A percentile compares a stretch with the other conserved stretches of the same genome.
Evolutionary conservation across 2,888 invertebrate genomes (phyloP).

Genomic region (Erannis defoliaria): DNA sequence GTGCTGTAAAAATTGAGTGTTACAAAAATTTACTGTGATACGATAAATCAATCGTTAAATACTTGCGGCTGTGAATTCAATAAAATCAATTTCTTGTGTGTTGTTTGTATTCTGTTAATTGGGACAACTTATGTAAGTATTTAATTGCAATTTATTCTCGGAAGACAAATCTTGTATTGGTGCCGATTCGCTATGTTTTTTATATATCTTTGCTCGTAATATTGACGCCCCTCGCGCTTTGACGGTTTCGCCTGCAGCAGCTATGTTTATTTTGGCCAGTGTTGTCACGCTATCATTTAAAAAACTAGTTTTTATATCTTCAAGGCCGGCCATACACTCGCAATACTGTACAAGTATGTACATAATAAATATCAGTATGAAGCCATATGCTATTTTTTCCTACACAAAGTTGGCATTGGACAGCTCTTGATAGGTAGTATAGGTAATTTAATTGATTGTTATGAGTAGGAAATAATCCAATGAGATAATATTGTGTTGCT

Average conservation of each 20-base stretch:
- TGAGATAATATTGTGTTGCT: not conserved
- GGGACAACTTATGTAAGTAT: constrained; percentile 82
- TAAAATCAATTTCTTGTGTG: constrained; percentile 74
- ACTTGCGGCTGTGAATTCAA: constrained; percentile 47
- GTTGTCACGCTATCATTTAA: constrained; percentile 43
- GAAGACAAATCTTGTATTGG: constrained; percentile 56
- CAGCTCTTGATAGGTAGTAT: constrained; percentile 54
- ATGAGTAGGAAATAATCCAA: constrained; percentile 32
- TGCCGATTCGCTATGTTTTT: not conserved
- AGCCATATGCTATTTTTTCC: constrained; percentile 63
- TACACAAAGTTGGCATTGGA: constrained; percentile 57
- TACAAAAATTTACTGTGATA: constrained; percentile 47
- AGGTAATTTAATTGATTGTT: constrained; percentile 46
- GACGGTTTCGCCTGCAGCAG: constrained; percentile 14
- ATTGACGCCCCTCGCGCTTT: constrained; percentile 18
- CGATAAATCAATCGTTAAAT: constrained; percentile 38
- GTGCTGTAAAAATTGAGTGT: constrained; percentile 59
- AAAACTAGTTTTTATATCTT: constrained; percentile 42
- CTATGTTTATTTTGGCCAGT: constrained; percentile 41
- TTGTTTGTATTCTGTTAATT: constrained; percentile 79
- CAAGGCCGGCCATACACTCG: constrained; percentile 41
- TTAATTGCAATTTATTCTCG: constrained; percentile 64
- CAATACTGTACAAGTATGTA: constrained; percentile 33
- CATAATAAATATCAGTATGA: constrained; percentile 51
- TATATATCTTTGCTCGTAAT: not conserved